Conservation (phyloP, 2,888 invertebrate genomes). For the Rhodophaea formosa region DNA sequence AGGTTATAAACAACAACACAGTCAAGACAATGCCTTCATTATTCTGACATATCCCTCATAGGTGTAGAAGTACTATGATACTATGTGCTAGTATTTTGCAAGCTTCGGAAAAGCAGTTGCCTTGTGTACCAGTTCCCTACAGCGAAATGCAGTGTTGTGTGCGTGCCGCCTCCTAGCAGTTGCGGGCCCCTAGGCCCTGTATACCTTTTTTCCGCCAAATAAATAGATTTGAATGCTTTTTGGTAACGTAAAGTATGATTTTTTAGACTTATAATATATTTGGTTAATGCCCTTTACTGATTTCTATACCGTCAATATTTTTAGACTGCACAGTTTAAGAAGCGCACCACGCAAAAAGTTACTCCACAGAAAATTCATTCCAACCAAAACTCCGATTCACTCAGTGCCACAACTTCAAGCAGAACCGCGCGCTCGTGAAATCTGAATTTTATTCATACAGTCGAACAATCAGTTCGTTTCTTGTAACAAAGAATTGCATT, state of each 20-base stretch:
- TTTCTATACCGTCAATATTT: background rate
- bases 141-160: no score
- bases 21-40: no score
- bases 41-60: no score
- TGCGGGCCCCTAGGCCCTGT: no score
- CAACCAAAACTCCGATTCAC: conserved; percentile 21
- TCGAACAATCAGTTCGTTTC: conserved; percentile 45
- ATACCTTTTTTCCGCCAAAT: no score
- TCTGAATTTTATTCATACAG: conserved; percentile 39
- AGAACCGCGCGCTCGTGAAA: conserved; percentile 23
- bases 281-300: no score
- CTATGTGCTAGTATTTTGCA: conserved; percentile 2
- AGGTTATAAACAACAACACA: background rate
- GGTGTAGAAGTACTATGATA: background rate
- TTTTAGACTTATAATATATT: no score
- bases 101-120: no score
- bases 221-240: no score
- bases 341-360: conserved; percentile 11
- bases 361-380: conserved; percentile 14
- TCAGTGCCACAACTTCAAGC: conserved; percentile 22
- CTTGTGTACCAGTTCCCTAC: no score
- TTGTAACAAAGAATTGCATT: conserved; percentile 57
- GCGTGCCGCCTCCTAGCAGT: no score
- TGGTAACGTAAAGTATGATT: no score
- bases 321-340: conserved; percentile 4